Percentiles rank a stretch among this genome's conserved stretches.
Evolutionary conservation across 1,140 invertebrate genomes (phyloP).

Genomic region (Phymorhynchus buccinoides): DNA sequence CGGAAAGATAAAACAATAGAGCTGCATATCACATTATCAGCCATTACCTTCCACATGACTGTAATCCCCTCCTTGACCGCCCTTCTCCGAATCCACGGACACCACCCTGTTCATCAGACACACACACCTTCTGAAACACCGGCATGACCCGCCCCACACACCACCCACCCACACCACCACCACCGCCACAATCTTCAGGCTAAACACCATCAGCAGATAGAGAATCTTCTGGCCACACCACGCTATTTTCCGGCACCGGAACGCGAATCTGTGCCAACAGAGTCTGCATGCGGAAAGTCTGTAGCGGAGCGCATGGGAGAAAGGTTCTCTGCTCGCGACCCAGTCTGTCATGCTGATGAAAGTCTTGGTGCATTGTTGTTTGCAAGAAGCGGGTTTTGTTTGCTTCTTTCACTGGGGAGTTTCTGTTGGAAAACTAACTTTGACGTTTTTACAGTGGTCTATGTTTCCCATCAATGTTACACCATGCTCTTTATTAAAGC

Average conservation of each 20-base stretch:
- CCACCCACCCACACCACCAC: not conserved
- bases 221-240: not conserved
- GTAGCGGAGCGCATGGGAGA: not conserved
- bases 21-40: not conserved
- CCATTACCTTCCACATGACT: conserved; percentile 70
- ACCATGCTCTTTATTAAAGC: no score
- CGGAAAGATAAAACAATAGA: not conserved
- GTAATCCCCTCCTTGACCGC: conserved; percentile 65
- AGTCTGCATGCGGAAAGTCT: not conserved
- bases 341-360: not conserved
- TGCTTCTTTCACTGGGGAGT: no score
- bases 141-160: not conserved
- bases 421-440: no score
- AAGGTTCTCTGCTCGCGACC: not conserved
- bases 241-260: not conserved
- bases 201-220: not conserved
- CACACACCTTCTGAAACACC: conserved; percentile 53
- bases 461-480: no score
- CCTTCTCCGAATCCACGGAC: conserved; percentile 65
- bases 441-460: no score
- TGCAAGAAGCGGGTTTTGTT: no score
- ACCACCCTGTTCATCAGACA: conserved; percentile 64
- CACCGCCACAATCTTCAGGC: conserved; percentile 5
- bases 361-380: not conserved
- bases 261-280: not conserved